Base-by-base conservation (phyloP, 2,113 vertebrate species). In the Cnemophilus loriae region DNA sequence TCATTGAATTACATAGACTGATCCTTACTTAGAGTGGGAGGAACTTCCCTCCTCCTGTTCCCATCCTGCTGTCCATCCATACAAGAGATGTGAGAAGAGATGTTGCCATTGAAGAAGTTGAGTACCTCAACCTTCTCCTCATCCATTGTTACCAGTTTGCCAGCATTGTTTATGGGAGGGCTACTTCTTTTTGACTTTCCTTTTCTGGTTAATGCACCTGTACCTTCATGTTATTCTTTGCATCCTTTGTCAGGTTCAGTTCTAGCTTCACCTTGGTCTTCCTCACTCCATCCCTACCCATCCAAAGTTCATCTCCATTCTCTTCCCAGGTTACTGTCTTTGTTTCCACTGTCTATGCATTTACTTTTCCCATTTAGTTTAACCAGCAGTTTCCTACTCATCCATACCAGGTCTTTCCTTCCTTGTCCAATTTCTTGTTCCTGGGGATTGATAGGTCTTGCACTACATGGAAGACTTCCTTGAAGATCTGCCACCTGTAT, bases 301-400 rank as follows among this genome's bases (percentile, higher is more conserved):
- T 24, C 8, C 55, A 28, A 17, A 70, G 16, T 70, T 53, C 15
- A 39, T 19, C 10, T 61, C 41, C 64, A 7, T 16, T 35, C 26
- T 35, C 44, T 65, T 74, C 5, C 37, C 33, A 52, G 19, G 7
- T 44, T 74, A 16, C 27, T 52, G 33, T 28, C 27, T 6, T 89
- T 20, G 6, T 52, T 67, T 67, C 28, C 28, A 59, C 6, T 74
- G 33, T 16, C 16, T 59, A 1, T 33, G 16, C 12, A 33, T 65
- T 81, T 65, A 4, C 7, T 30, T 67, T 81, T 57, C 44, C 19
- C 0, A 0, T 74, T 65, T 33, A 11, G 4, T 44, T 67, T 52
- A 19, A 52, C 21, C 44, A 46, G 7, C 13, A 52, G 7, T 28
- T 59, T 73, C 11, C 41, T 71, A 35, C 9, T 56, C 24, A 74